Base-by-base conservation (phyloP, 2,888 invertebrate species). In the Branchipolynoe longqiensis region DNA sequence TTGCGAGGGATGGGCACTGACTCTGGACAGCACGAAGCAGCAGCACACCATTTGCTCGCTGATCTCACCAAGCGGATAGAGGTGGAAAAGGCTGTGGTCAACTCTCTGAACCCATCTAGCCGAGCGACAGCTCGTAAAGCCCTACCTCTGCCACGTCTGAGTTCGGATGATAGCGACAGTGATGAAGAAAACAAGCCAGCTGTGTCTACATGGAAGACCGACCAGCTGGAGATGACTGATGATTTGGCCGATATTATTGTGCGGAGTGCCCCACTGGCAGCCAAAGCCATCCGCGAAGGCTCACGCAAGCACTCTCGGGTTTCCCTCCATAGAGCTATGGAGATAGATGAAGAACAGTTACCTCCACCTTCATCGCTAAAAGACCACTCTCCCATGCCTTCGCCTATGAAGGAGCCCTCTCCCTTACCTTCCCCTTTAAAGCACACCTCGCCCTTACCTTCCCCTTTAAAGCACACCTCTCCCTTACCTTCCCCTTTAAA, bases 181-280 rank as follows among this genome's bases (percentile, higher is more conserved):
- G 82, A 82, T 1, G 56, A 58, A 14, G 58, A 82, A n/a, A 36
- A 12, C 12, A 33, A 58, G 31, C 12, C 56, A 33, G 8, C 33
- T 22, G 6, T 40, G 3, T 18, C 48, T 12, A 12, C 12, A 1
- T 62, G 62, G 62, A n/a, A 18, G 25, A 1, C 18, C 6, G 58
- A 22, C 12, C 33, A 36, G 54, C 1, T 82, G 36, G 82, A 56
- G 54, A 82, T 84, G 56, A 84, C 48, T 12, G 84, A 84, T 18
- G 84, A 36, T n/a, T 25, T 84, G 73, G 69, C 69, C 31, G 69
- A 84, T 54, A 48, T 84, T 28, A 84, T 84, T 1, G 84, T 84
- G 14, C 6, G 73, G 25, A 25, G 74, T 22, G 69, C 64, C 18
- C 84, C 84, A 22, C 58, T 84, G 0, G 84, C 84, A 14, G 84